These are phyloP conservation scores for Cryptophagus acutangulus DNA, from an alignment of 2,888 invertebrate species.

Conservation along the genomic window DNA sequence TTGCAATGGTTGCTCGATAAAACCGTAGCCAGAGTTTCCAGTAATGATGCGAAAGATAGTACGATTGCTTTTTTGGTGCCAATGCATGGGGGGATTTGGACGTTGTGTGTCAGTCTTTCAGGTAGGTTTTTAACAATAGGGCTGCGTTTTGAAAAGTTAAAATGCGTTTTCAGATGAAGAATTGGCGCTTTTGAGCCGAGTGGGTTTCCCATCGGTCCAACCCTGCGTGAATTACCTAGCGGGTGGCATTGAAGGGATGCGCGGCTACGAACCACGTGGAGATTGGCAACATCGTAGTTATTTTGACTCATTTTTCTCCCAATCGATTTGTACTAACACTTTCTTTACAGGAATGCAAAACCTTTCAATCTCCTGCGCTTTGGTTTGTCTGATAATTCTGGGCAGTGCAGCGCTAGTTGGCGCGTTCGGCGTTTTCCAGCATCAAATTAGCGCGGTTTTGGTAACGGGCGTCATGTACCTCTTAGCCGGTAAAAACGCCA, in stretches of 20 bases:
- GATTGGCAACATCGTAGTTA: constrained; percentile 77
- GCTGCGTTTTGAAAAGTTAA: background rate
- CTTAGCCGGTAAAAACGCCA: constrained; percentile 64
- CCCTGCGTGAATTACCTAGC: constrained; percentile 78
- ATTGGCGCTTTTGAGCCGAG: constrained; percentile 59
- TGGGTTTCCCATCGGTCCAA: constrained; percentile 64
- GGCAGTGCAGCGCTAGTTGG: constrained; percentile 85
- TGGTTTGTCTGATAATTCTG: constrained; percentile 85
- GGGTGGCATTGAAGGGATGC: constrained; percentile 58
- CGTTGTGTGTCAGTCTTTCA: constrained; percentile 74
- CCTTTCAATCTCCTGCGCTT: constrained; percentile 87
- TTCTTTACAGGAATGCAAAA: constrained; percentile 84
- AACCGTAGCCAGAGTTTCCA: constrained; percentile 61
- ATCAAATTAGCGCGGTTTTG: constrained; percentile 89
- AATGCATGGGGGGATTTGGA: constrained; percentile 90
- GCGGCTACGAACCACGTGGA: constrained; percentile 66
- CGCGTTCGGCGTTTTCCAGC: constrained; percentile 81
- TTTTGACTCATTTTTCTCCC: constrained; percentile 14
- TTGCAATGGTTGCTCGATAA: constrained; percentile 74
- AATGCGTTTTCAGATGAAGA: constrained; percentile 60
- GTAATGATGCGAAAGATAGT: constrained; percentile 35
- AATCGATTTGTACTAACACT: background rate
- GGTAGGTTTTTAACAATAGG: constrained; percentile 51
- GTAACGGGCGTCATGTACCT: constrained; percentile 93
- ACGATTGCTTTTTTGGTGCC: constrained; percentile 68